A percentile compares a stretch with the other conserved stretches of the same genome.
Conservation (phyloP, 53 echinoderm and acorn worm genomes). For the Crossaster papposus region DNA sequence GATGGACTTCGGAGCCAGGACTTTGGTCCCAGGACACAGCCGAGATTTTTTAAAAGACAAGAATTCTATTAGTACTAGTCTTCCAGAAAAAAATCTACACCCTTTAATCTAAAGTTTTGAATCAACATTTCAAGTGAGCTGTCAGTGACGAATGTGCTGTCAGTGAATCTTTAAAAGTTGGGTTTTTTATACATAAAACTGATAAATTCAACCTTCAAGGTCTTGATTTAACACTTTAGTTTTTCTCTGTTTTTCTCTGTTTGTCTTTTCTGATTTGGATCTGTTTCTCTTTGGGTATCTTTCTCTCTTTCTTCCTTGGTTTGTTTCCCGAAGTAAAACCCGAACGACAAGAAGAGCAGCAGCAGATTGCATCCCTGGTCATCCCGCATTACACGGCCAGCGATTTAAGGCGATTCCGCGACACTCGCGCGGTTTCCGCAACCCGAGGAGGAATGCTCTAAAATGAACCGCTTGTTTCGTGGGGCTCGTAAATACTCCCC, state of each 20-base stretch:
- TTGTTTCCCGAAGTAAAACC: not conserved
- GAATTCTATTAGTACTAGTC: too few species aligned
- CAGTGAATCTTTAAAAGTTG: too few species aligned
- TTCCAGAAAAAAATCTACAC: too few species aligned
- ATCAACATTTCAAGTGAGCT: too few species aligned
- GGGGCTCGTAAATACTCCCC: not conserved
- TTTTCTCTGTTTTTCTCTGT: not conserved
- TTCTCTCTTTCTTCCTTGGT: not conserved
- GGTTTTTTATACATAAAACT: too few species aligned
- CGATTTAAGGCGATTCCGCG: not conserved
- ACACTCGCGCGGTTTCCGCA: conserved; percentile 6
- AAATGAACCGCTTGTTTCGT: not conserved
- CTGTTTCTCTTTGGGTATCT: not conserved
- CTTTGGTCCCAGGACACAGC: too few species aligned
- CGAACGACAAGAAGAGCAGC: not conserved
- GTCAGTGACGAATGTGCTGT: too few species aligned
- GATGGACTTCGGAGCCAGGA: too few species aligned
- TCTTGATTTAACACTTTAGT: not conserved
- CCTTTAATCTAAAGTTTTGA: too few species aligned
- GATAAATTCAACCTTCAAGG: too few species aligned
- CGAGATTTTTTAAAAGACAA: too few species aligned
- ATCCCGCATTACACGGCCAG: not conserved
- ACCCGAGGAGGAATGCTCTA: not conserved
- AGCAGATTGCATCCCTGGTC: not conserved
- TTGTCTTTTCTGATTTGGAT: not conserved